Evolutionary conservation across 1,140 invertebrate species (phyloP), one percentile per base, ranked within the genome.

Genomic region (Pemphigus obesinymphae): DNA sequence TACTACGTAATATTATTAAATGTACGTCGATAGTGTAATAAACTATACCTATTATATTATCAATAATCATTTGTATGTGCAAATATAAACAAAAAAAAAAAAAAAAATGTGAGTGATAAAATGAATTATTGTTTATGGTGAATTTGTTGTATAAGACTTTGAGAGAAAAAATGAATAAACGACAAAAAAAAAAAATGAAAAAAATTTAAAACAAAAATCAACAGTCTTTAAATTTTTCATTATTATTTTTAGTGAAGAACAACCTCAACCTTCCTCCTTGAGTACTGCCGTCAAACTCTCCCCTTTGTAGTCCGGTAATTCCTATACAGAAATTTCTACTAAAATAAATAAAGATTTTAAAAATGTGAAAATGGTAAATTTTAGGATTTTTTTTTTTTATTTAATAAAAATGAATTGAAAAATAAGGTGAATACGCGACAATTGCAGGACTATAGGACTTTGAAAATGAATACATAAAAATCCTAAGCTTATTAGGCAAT

Each of bases 131-230:
- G 70, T 73, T 73, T 73, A 48, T 29, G 26, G 15, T 73, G 43
- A 73, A 73, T 73, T 73, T 73, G 70, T 73, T 73, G 70, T 73
- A n/a, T n/a, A 73, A 73, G 70, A 73, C 26, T 73, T 73, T 73
- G 70, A 73, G 26, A 73, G 45, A 48, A 48, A 72, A 68, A 61
- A 53, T 48, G 50, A 73, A 43, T 73, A 48, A 70, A 70, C 66
- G 68, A 45, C 40, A 26, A 23, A 68, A 73, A 50, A 70, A 55
- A 26, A 68, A 68, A 23, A 40, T n/a, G 8, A 23, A 43, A 43
- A 45, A 17, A 26, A 7, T 73, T 48, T 31, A 50, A 73, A 48
- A 73, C n/a, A 20, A 70, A 70, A 70, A 3, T 45, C 23, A 45
- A 15, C n/a, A 4, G 66, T 23, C 6, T 43, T 43, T 26, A 13